Evolutionary conservation across 2,797 vertebrate species (phyloP).

Genomic region (Mustela erminea): DNA sequence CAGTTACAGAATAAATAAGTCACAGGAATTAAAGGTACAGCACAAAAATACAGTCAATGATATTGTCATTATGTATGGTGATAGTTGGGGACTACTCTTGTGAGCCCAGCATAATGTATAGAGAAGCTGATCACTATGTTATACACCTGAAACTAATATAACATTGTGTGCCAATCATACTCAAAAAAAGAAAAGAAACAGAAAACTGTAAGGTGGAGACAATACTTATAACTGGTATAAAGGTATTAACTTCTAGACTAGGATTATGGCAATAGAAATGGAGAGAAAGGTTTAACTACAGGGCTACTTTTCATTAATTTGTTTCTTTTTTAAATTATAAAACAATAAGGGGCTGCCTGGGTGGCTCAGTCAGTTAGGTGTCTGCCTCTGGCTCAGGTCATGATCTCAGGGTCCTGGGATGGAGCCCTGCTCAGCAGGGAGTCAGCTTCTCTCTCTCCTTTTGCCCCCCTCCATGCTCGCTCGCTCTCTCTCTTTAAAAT

Average conservation of each 20-base stretch:
- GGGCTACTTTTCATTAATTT: background rate
- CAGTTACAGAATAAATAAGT: background rate
- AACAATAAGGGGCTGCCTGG: background rate
- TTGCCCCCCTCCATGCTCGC: background rate
- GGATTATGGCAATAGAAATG: background rate
- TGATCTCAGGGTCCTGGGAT: background rate
- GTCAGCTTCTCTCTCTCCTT: background rate
- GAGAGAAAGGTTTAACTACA: background rate
- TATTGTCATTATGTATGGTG: background rate
- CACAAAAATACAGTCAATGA: background rate
- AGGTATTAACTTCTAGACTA: background rate
- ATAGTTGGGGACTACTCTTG: background rate
- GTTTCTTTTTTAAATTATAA: background rate
- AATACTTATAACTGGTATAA: background rate
- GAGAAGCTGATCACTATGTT: background rate
- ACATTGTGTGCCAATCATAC: background rate
- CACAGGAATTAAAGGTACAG: background rate
- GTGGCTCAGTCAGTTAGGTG: background rate
- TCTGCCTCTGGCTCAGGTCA: background rate
- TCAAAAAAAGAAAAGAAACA: background rate
- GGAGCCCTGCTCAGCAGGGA: background rate
- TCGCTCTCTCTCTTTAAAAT: background rate
- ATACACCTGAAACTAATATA: background rate
- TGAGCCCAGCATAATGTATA: background rate
- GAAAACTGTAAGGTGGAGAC: background rate